Evolutionary conservation across 1,140 invertebrate genomes (phyloP).

Genomic region (Drosophila nasuta): DNA sequence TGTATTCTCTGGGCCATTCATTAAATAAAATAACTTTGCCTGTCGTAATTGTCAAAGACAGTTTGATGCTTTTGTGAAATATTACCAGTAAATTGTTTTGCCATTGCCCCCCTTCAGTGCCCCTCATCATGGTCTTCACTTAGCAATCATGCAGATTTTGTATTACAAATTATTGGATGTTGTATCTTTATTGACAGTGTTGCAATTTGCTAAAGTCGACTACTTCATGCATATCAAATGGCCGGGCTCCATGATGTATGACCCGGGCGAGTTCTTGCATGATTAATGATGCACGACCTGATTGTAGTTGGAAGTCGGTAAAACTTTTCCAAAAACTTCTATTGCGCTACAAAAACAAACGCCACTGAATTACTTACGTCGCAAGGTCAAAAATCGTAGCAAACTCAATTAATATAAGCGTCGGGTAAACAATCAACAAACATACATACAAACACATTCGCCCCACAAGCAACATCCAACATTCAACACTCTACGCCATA

Average conservation of each 20-base stretch:
- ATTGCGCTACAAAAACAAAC: conserved; percentile 1
- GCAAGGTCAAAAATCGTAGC: conserved; percentile 74
- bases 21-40: conserved; percentile 79
- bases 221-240: conserved; percentile 76
- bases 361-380: conserved; percentile 58
- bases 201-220: conserved; percentile 75
- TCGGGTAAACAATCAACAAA: conserved; percentile 63
- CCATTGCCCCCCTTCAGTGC: conserved; percentile 8
- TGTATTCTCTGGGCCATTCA: conserved; percentile 60
- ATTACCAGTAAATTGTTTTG: conserved; percentile 77
- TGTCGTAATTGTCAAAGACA: conserved; percentile 82
- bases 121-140: not conserved
- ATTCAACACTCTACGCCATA: not conserved
- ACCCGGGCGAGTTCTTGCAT: conserved; percentile 18
- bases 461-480: not conserved
- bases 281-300: conserved; percentile 47
- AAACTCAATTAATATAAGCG: conserved; percentile 82
- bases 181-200: conserved; percentile 69
- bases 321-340: conserved; percentile 36
- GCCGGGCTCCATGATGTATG: conserved; percentile 60
- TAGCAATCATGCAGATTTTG: conserved; percentile 64
- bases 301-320: conserved; percentile 38
- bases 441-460: conserved; percentile 5
- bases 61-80: conserved; percentile 81
- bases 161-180: conserved; percentile 65